Base-by-base conservation (phyloP, 2,888 invertebrate species). In the Dasypolia templi region DNA sequence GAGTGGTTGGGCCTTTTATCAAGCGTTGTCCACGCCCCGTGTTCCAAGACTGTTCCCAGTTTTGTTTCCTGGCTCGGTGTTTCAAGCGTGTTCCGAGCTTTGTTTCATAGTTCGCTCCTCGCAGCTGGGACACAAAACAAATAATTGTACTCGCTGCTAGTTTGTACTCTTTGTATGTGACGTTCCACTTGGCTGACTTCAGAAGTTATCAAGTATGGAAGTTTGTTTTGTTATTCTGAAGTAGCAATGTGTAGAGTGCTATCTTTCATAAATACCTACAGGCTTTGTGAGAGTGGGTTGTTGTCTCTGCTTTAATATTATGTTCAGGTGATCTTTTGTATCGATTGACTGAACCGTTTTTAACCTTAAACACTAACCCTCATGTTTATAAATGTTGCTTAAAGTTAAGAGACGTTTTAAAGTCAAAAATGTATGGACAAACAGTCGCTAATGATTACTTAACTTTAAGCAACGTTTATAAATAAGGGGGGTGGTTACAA, bases 1-100 rank as follows among this genome's bases (percentile, higher is more conserved):
- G 73, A 53, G 67, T 74, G 42, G 75, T 42, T 65, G 55, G 72
- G 84, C 80, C 83, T 87, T 87, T 87, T 84, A 87, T 87, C 87
- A 87, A 77, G 26, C 59, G 83, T 75, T 82, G 84, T 83, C 79
- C 77, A 69, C 77, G 76, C 65, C 53, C 56, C 68, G 53, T 70
- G 64, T 69, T 46, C 51, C 70, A 39, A 77, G 76, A 58, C 35
- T 32, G 61, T 62, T 64, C 53, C 55, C 22, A 75, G 75, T 67
- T 61, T 66, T 73, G 42, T 73, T 56, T 49, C 74, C 42, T 32
- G 11, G 39, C 55, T 73, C 19, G 29, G 29, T 73, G 67, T 59
- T 75, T 19, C 53, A 42, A 39, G 49, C 53, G 39, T 62, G 53
- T 75, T 81, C 39, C 75, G 22, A 64, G 76, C 84, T 83, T 76